Evolutionary conservation across 2,797 vertebrate genomes (phyloP).

Genomic region (Xenopus petersii): DNA sequence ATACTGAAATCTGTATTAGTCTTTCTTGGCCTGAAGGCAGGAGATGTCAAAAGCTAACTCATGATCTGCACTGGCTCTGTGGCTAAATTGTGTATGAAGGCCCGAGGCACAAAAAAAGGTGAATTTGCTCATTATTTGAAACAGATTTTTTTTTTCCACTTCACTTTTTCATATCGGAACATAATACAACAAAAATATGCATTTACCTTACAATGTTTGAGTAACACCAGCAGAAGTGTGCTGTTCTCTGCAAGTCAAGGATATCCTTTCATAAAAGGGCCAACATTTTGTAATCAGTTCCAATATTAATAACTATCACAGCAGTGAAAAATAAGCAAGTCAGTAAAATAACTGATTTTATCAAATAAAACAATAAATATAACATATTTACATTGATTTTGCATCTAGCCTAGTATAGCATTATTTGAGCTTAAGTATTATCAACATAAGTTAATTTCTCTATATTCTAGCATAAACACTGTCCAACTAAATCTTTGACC

Average conservation of each 20-base stretch:
- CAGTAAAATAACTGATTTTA: too few relatives aligned
- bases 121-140: constrained; percentile 99
- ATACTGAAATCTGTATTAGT: constrained; percentile 99
- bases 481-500: too few relatives aligned
- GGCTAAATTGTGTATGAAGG: constrained; percentile 99
- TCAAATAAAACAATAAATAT: too few relatives aligned
- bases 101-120: constrained; percentile 96
- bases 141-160: constrained; percentile 74
- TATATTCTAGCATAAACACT: too few relatives aligned
- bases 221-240: constrained; percentile 48
- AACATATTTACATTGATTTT: too few relatives aligned
- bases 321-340: too few relatives aligned
- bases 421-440: too few relatives aligned
- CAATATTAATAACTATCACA: not conserved
- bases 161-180: constrained; percentile 66
- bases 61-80: constrained; percentile 99
- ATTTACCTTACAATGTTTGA: constrained; percentile 55
- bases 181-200: constrained; percentile 62
- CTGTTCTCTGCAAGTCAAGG: not conserved
- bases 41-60: constrained; percentile 99
- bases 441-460: too few relatives aligned
- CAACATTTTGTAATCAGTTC: not conserved
- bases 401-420: too few relatives aligned
- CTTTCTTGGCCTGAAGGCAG: constrained; percentile 90
- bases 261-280: not conserved